Evolutionary conservation across 2,113 vertebrate genomes (phyloP).

Genomic region (Chamaetylas fuelleborni): DNA sequence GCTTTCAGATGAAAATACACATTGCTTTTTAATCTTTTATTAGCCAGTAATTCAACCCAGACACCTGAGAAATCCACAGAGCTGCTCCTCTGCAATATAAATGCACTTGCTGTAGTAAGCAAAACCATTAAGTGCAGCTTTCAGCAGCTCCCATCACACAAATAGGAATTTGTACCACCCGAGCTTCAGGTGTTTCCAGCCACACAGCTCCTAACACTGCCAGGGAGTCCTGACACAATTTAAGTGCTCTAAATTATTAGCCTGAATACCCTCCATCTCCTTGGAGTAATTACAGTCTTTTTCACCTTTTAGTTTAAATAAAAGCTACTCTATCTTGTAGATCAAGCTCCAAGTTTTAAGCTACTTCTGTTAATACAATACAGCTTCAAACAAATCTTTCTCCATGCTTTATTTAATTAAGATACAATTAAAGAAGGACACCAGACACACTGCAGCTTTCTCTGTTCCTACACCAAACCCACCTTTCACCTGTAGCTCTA

Average conservation of each 20-base stretch:
- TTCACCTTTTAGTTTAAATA: neutral
- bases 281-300: neutral
- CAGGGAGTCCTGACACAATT: neutral
- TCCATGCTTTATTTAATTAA: accelerated
- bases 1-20: conserved; percentile 9
- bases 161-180: neutral
- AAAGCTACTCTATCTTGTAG: neutral
- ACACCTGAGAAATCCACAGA: conserved; percentile 5
- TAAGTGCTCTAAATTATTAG: neutral
- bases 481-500: neutral
- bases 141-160: neutral
- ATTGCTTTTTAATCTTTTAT: conserved; percentile 42
- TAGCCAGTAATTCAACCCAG: neutral
- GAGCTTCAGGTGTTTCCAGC: neutral
- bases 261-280: neutral
- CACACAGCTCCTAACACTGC: neutral
- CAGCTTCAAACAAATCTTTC: neutral
- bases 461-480: neutral
- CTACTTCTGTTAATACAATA: neutral
- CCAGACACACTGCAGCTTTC: neutral
- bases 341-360: neutral
- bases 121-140: neutral
- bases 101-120: neutral
- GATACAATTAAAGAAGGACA: neutral
- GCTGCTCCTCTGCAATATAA: neutral